phyloP scores from a whole-genome alignment of 2,113 vertebrate genomes.

The Coracopsis vasa region DNA sequence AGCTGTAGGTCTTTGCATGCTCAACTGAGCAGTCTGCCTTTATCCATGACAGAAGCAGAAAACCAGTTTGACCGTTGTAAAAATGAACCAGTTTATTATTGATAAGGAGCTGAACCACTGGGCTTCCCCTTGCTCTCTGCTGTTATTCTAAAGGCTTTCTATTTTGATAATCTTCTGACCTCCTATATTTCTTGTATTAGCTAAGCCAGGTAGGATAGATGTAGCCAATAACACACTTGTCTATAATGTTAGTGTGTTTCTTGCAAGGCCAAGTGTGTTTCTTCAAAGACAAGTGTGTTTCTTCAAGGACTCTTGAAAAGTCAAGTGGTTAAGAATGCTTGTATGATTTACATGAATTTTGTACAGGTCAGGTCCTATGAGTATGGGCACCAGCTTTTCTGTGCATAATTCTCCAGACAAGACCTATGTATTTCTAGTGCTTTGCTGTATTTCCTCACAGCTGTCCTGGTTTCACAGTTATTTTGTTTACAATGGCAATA shows the following conservation, averaged over 20 bases:
- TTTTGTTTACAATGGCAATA: background rate
- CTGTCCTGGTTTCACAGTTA: background rate
- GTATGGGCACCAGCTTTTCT: background rate
- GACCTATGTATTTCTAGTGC: background rate
- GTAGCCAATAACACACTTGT: background rate
- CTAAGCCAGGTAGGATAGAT: background rate
- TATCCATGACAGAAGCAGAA: background rate
- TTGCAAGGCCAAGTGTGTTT: background rate
- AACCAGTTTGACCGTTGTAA: background rate
- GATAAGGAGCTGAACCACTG: background rate
- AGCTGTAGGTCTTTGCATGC: background rate
- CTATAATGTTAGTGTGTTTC: background rate
- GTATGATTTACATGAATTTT: background rate
- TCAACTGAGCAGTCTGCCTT: background rate
- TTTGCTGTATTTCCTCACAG: background rate
- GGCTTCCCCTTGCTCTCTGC: background rate
- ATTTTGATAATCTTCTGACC: slow-evolving; percentile 14
- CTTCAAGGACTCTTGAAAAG: background rate
- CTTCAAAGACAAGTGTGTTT: background rate
- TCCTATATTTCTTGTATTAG: background rate
- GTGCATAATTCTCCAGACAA: background rate
- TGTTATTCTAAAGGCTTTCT: background rate
- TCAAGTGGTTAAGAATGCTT: background rate
- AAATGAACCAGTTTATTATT: slow-evolving; percentile 27
- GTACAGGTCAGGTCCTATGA: background rate